phyloP scores from a whole-genome alignment of 1,140 invertebrate genomes.

The Galleria mellonella region DNA sequence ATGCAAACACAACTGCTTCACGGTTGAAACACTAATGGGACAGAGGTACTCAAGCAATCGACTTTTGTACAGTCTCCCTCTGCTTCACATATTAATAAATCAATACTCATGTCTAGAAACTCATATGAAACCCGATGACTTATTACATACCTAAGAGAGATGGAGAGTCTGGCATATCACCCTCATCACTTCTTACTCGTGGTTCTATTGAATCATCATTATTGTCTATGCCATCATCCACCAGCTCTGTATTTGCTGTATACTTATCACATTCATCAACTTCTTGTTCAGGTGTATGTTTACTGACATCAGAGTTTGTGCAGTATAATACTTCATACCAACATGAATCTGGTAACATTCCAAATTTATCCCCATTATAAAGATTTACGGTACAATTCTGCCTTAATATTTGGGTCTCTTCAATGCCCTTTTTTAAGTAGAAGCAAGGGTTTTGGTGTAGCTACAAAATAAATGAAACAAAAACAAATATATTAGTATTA shows the following conservation, averaged over 20 bases:
- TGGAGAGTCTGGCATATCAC: no score
- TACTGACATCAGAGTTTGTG: not conserved
- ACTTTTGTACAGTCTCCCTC: no score
- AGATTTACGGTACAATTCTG: slow-evolving; percentile 19
- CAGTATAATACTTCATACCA: slow-evolving; percentile 43
- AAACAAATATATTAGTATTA: no score
- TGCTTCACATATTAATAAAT: no score
- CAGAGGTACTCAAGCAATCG: no score
- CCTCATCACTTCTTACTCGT: no score
- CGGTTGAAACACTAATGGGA: no score
- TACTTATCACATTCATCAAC: not conserved
- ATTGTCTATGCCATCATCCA: not conserved
- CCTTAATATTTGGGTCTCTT: slow-evolving; percentile 24
- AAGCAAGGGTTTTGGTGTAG: slow-evolving; percentile 58
- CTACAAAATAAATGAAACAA: slow-evolving; percentile 24
- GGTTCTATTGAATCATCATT: not conserved
- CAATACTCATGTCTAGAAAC: no score
- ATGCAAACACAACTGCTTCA: no score
- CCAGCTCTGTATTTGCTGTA: not conserved
- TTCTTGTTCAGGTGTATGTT: not conserved
- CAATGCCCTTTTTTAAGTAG: slow-evolving; percentile 23
- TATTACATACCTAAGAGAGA: no score
- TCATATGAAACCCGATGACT: no score
- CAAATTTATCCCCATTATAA: slow-evolving; percentile 45
- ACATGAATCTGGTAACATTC: slow-evolving; percentile 36